Percentiles rank a stretch among this genome's conserved stretches.
These are phyloP conservation scores for Ectropis grisescens DNA, from an alignment of 1,140 invertebrate species.

Conservation along the genomic window DNA sequence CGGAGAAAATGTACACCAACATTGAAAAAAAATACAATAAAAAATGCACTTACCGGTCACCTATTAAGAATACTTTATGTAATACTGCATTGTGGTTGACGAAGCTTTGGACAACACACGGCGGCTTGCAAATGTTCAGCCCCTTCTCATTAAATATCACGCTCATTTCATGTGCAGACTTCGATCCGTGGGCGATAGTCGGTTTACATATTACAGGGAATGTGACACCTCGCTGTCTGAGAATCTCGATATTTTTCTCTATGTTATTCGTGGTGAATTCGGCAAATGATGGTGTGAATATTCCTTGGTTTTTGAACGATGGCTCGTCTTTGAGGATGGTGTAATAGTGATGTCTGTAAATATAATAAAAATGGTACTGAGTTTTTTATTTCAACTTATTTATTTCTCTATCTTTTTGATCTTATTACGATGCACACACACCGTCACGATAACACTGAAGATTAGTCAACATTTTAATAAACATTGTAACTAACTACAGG, in stretches of 20 bases:
- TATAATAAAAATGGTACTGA: no score
- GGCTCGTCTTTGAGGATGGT: constrained; percentile 53
- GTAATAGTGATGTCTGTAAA: constrained; percentile 73
- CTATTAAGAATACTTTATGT: constrained; percentile 89
- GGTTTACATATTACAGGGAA: constrained; percentile 87
- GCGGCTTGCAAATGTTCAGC: constrained; percentile 81
- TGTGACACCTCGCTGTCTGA: constrained; percentile 40
- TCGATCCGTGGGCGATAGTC: constrained; percentile 83
- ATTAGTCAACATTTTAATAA: no score
- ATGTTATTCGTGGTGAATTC: constrained; percentile 75
- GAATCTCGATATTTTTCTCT: constrained; percentile 44
- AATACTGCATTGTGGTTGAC: constrained; percentile 92
- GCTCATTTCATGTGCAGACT: constrained; percentile 86
- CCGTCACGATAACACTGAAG: no score
- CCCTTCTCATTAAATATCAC: constrained; percentile 88
- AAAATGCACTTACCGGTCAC: constrained; percentile 72
- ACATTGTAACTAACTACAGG: no score
- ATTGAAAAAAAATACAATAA: no score
- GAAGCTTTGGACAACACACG: constrained; percentile 92
- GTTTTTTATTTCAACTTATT: no score
- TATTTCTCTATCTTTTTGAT: no score
- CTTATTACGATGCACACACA: no score
- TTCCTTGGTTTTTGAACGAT: constrained; percentile 62
- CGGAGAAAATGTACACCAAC: no score
- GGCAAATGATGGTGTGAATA: constrained; percentile 89